Base-by-base conservation (phyloP, 2,888 invertebrate species). In the Boloria euphrosyne region DNA sequence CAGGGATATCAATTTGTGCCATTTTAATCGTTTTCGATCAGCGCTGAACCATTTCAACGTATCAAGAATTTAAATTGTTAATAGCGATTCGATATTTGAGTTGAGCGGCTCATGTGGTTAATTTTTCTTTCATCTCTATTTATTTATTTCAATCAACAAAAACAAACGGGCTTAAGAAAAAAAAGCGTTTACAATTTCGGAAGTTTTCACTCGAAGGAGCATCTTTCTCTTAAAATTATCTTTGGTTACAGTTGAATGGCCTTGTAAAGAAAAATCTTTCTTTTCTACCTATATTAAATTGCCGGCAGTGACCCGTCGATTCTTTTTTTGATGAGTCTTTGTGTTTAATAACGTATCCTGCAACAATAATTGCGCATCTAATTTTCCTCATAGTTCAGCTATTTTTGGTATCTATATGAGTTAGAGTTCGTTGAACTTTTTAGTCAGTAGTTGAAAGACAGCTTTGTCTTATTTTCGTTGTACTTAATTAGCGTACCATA, bases 1-100 rank as follows among this genome's bases (percentile, higher is more conserved):
- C 87, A 88, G 79, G 79, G 76, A 83, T 86, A 86, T 87, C 84
- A 86, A 87, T 87, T 86, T 84, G 82, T 78, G 72, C 80, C 76
- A 74, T 80, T 85, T 87, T 83, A 86, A 86, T 86, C 80, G 82
- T 80, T 84, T 82, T 82, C 80, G 74, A 81, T 84, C 78, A 78
- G 69, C 72, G 72, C 71, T 74, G 72, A 76, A 78, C 73, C 74
- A 73, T 79, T 82, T 79, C 78, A 75, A 65, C 68, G 65, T 65
- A 67, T 73, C 54, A 74, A 73, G 66, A 72, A 77, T 76, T 78
- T 77, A 75, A 78, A 80, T 78, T 73, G 75, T 71, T 79, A 68
- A 75, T 66, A 50, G 55, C 22, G 50, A 63, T 16, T 46, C 52
- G 43, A 52, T 62, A 57, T 66, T 62, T 38, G 76, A 76, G 71